Percentiles rank a stretch among this genome's conserved stretches.
These are phyloP conservation scores for Conistra vaccinii DNA, from an alignment of 2,888 invertebrate species.

Conservation along the genomic window DNA sequence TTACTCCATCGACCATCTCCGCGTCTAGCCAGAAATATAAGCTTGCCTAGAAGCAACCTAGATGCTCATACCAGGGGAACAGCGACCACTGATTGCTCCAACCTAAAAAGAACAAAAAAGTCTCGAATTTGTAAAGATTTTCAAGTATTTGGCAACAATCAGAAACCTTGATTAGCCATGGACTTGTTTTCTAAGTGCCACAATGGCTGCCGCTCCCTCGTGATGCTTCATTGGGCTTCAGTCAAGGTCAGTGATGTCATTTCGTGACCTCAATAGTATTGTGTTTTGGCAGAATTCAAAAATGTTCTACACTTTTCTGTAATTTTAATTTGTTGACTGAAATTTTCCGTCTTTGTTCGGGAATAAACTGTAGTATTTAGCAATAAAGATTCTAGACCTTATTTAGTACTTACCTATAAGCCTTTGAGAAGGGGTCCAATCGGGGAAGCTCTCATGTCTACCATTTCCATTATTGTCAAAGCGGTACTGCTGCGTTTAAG, in stretches of 20 bases:
- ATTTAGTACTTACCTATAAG: too few relatives aligned
- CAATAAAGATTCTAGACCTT: too few relatives aligned
- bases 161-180: slow-evolving; percentile 42
- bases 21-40: background rate
- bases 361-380: background rate
- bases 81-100: background rate
- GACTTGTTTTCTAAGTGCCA: slow-evolving; percentile 53
- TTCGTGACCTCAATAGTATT: slow-evolving; percentile 41
- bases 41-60: background rate
- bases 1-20: background rate
- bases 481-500: too few relatives aligned
- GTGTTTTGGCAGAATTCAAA: slow-evolving; percentile 43
- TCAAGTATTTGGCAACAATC: slow-evolving; percentile 48
- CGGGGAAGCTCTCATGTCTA: too few relatives aligned
- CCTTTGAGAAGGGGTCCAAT: too few relatives aligned
- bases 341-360: background rate
- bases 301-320: slow-evolving; percentile 21
- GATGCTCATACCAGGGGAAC: background rate
- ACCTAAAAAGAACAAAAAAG: slow-evolving; percentile 19
- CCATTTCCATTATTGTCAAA: too few relatives aligned
- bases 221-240: slow-evolving; percentile 49
- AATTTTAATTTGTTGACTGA: background rate
- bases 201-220: slow-evolving; percentile 55
- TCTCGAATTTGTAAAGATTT: slow-evolving; percentile 38
- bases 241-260: slow-evolving; percentile 65